Evolutionary conservation across 1,140 invertebrate genomes (phyloP), one percentile per base, ranked within the genome.

Genomic region (Bombus sibiricus): DNA sequence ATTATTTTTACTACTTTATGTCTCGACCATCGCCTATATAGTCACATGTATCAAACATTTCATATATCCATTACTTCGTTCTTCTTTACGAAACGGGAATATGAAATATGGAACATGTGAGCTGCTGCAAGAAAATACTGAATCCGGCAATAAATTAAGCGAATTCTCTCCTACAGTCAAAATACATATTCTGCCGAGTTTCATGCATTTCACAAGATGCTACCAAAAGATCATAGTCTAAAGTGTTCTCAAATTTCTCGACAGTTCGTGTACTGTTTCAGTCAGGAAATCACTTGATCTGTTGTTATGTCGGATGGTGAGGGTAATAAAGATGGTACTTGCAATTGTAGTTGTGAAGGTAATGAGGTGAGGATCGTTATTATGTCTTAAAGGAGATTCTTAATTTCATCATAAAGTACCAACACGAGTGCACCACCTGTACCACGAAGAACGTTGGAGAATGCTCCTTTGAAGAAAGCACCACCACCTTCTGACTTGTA

Each of bases 401-500:
- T 97, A 92, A 98, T 96, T 95, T 98, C 97, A 91, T 97, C 97
- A 91, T 98, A 98, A 86, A 98, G 95, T 87, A 98, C 97, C 64
- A 98, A 96, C 83, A 98, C 97, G 53, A 98, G 96, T 83, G 97
- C 97, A 92, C 97, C 97, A 93, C 97, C 97, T 81, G 97, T 97
- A 94, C 97, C 97, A 95, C 97, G 96, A 82, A 98, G 96, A 69
- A 98, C 96, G 93, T 98, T 98, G 74, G 97, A 97, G 95, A 98
- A 97, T 25, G 97, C 97, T 75, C 97, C 97, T 95, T 98, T 98
- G 96, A 97, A 98, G 96, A 98, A 98, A 80, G 97, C 97, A 66
- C 79, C 93, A 6, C 92, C 84, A 92, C 97, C 97, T 93, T 98
- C 97, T 34, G 94, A 88, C 89, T 96, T 96, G 88, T 94, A 95